A percentile compares a stretch with the other conserved stretches of the same genome.
Evolutionary conservation across 2,113 vertebrate genomes (phyloP).

Genomic region (Gymnobelideus leadbeateri): DNA sequence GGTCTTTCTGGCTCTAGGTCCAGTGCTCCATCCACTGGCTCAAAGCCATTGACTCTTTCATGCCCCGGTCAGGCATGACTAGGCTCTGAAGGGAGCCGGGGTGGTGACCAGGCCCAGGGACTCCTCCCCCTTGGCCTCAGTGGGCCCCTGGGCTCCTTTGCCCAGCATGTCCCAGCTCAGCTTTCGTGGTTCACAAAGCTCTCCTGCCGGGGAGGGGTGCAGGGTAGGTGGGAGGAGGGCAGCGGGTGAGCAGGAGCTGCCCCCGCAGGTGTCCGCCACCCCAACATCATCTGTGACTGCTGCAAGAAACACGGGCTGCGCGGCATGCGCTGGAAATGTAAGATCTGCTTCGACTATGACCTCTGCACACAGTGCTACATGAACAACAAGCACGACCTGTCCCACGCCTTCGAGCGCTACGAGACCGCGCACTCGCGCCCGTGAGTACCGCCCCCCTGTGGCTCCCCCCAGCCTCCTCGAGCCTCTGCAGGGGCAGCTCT

Average conservation of each 20-base stretch:
- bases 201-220: background rate
- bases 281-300: constrained; percentile 98
- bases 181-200: too few species aligned
- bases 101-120: background rate
- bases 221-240: fast-evolving
- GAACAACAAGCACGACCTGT: constrained; percentile 95
- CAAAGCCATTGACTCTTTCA: background rate
- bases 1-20: background rate
- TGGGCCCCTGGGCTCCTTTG: too few species aligned
- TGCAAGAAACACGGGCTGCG: constrained; percentile 98
- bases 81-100: background rate
- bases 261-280: constrained; percentile 93
- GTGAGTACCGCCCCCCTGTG: constrained; percentile 87
- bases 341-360: constrained; percentile 97
- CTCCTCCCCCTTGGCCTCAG: too few species aligned
- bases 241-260: background rate
- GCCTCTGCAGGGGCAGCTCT: too few species aligned
- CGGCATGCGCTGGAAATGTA: constrained; percentile 99
- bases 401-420: constrained; percentile 95
- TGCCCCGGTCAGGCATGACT: background rate
- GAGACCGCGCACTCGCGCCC: constrained; percentile 96
- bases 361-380: constrained; percentile 99
- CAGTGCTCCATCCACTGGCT: fast-evolving
- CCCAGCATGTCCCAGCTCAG: too few species aligned
- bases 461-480: too few species aligned